phyloP scores from a whole-genome alignment of 2,888 invertebrate genomes.

The Leptinotarsa tumamoca region DNA sequence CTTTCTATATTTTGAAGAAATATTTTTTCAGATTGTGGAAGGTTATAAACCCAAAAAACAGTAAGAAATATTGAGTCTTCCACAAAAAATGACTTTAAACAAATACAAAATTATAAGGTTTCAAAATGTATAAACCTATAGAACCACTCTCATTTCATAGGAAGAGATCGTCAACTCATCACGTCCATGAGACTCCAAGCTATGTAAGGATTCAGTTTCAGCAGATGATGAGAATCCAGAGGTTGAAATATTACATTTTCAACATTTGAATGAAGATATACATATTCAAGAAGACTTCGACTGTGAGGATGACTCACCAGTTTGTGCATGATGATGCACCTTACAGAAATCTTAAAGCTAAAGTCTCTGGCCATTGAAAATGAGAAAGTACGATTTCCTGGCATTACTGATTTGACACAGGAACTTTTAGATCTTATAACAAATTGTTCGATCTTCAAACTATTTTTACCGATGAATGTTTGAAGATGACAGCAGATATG shows the following conservation, averaged over 20 bases:
- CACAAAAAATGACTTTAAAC: no score
- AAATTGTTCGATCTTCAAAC: background rate
- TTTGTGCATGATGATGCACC: background rate
- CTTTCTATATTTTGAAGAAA: no score
- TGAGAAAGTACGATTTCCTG: background rate
- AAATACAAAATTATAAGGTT: background rate
- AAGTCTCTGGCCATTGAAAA: background rate
- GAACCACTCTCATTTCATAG: background rate
- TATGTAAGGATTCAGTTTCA: no score
- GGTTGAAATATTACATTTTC: no score
- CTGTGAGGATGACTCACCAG: conserved; percentile 1
- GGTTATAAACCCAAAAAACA: no score
- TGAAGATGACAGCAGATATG: background rate
- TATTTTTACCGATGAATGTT: background rate
- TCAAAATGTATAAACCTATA: background rate
- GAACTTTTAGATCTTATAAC: background rate
- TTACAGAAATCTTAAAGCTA: background rate
- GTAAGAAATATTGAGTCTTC: no score
- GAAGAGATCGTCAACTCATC: background rate
- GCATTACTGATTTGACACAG: background rate
- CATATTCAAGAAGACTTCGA: background rate
- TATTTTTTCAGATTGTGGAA: no score
- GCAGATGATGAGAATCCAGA: no score
- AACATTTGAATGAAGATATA: no score
- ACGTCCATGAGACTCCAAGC: background rate